Base-by-base conservation (phyloP, 2,113 vertebrate species). In the Eurypyga helias region DNA sequence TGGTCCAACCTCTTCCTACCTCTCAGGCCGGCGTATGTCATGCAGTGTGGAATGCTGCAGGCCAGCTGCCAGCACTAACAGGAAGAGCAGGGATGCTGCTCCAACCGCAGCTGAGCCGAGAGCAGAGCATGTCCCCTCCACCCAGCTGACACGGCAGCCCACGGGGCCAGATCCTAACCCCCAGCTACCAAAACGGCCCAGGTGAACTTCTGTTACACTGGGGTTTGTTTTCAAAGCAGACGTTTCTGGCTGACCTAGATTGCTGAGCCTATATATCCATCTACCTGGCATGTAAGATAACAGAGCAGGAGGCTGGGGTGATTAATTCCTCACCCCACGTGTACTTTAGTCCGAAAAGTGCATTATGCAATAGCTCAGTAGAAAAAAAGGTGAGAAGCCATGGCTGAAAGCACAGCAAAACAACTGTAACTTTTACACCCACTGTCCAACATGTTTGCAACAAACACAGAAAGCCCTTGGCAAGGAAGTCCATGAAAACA, bases 121-220 rank as follows among this genome's bases (percentile, higher is more conserved):
- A 52, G n/a, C n/a, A 57, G 49, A 52, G 19, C 0, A 0, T 51
- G 21, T 49, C 46, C 36, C 36, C 60, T 65, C n/a, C 2, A 2
- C n/a, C 36, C 43, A 66, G 31, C 24, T 1, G 0, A 5, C n/a
- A 17, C 2, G 2, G 5, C 25, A 83, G 55, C 21, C 49, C 48
- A 48, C 0, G 1, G 29, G 76, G 36, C 33, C 84, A 54, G 23
- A 23, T 90, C 34, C 66, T 13, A 5, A 34, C 7, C 19, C 52
- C 4, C 10, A 7, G 23, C 46, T 23, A 36, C 41, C 55, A 72
- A 8, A 4, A 2, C 9, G 15, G 29, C 36, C 69, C 67, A 41
- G 41, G 34, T 11, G 5, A 90, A 64, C 43, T 61, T 55, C 14
- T 65, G 25, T 45, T 65, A 21, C 34, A 19, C 10, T 15, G 73